Evolutionary conservation across 2,797 vertebrate genomes (phyloP).

Genomic region (Parambassis ranga): DNA sequence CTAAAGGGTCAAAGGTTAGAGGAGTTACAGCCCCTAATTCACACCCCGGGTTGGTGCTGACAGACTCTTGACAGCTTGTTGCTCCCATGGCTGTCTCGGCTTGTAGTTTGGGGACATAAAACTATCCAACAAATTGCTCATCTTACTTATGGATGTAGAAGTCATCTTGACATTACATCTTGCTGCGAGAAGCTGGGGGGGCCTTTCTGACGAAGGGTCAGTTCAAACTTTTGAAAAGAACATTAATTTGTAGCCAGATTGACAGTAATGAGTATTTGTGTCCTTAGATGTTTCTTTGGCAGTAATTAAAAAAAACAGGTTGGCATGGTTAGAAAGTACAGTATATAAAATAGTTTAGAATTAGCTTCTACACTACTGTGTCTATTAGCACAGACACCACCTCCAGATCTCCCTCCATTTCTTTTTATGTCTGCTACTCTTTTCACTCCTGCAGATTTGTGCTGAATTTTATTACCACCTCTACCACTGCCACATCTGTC

Average conservation of each 20-base stretch:
- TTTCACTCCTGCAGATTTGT: constrained; percentile 23
- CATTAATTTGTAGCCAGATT: constrained; percentile 46
- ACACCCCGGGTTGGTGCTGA: neutral
- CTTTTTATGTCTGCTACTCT: constrained; percentile 33
- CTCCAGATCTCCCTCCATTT: constrained; percentile 19
- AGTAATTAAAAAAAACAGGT: constrained; percentile 13
- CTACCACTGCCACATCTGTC: constrained; percentile 61
- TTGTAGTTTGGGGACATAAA: neutral
- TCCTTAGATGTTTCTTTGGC: constrained; percentile 52
- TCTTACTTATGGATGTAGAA: constrained; percentile 37
- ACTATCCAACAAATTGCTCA: constrained; percentile 14
- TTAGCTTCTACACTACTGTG: constrained; percentile 25
- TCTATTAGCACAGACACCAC: constrained; percentile 31
- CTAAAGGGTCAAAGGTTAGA: constrained; percentile 34
- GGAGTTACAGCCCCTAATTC: constrained; percentile 10
- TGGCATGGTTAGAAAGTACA: constrained; percentile 41
- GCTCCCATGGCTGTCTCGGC: constrained; percentile 16
- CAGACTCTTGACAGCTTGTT: constrained; percentile 32
- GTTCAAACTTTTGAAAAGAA: constrained; percentile 48
- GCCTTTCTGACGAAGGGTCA: constrained; percentile 29
- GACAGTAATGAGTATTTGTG: constrained; percentile 56
- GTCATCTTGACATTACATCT: constrained; percentile 15
- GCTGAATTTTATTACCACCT: constrained; percentile 47
- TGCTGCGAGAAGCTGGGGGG: constrained; percentile 6
- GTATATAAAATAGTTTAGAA: constrained; percentile 35